Conservation (phyloP, 2,797 vertebrate genomes). For the Crax fasciolata region DNA sequence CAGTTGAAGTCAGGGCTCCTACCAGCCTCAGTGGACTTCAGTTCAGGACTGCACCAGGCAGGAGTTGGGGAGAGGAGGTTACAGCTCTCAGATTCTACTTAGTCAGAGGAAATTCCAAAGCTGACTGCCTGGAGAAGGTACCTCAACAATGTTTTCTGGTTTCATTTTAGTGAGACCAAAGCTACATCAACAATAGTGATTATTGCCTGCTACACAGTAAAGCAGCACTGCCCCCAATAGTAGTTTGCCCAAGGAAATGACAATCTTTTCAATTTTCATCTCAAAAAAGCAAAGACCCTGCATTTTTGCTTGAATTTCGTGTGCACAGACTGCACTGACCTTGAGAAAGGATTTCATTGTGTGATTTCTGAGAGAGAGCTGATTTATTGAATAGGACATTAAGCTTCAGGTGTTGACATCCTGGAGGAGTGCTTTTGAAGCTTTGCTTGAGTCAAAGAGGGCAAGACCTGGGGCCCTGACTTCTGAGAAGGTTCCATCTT, state of each 20-base stretch:
- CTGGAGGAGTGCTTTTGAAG: neutral
- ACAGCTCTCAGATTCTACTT: neutral
- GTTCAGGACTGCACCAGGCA: neutral
- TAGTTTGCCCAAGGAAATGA: neutral
- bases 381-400: neutral
- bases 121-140: neutral
- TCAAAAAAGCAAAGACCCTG: neutral
- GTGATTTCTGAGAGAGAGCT: neutral
- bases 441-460: neutral
- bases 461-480: neutral
- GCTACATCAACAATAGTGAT: neutral
- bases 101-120: neutral
- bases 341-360: neutral
- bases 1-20: neutral
- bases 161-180: neutral
- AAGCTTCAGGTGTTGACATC: neutral
- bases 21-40: neutral
- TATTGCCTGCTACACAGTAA: neutral
- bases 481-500: neutral
- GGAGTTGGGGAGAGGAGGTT: neutral
- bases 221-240: neutral
- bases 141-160: neutral
- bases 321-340: neutral
- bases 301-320: neutral
- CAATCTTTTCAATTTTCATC: neutral